Percentiles rank a stretch among this genome's conserved stretches.
phyloP scores from a whole-genome alignment of 30 jellyfish, hydroid and myxozoan genomes.

The Aurelia sp. region DNA sequence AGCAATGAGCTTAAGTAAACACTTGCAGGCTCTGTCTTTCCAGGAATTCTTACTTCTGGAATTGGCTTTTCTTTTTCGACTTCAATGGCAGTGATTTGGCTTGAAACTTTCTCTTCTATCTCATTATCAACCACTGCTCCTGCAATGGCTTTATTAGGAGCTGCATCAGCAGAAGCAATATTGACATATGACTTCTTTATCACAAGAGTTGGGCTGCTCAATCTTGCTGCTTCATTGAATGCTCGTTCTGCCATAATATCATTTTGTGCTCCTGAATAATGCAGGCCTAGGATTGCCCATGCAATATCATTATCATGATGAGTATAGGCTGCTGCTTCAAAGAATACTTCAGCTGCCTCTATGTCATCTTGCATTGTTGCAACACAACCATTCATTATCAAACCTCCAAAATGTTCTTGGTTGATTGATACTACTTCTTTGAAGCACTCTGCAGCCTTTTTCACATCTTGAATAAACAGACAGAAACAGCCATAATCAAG shows the following conservation, averaged over 20 bases:
- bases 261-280: conserved; percentile 76
- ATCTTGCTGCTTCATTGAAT: conserved; percentile 77
- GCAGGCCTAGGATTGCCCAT: conserved; percentile 85
- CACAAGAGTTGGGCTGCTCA: conserved; percentile 12
- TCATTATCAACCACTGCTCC: not conserved
- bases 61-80: not conserved
- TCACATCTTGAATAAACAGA: conserved; percentile 70
- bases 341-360: conserved; percentile 77
- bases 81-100: not conserved
- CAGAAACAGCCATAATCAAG: conserved; percentile 90
- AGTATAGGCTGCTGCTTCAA: conserved; percentile 82
- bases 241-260: conserved; percentile 92
- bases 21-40: not conserved
- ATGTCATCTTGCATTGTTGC: conserved; percentile 65
- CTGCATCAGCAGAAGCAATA: no score
- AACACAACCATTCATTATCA: conserved; percentile 77
- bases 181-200: conserved; percentile 51
- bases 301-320: conserved; percentile 73
- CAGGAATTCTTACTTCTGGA: not conserved
- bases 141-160: no score
- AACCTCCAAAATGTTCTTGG: conserved; percentile 77
- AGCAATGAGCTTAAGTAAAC: conserved; percentile 9
- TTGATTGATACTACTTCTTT: conserved; percentile 84
- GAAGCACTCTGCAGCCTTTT: conserved; percentile 93
- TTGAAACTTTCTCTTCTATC: not conserved